Base-by-base conservation (phyloP, 2,888 invertebrate genomes). In the Tipula helvola region DNA sequence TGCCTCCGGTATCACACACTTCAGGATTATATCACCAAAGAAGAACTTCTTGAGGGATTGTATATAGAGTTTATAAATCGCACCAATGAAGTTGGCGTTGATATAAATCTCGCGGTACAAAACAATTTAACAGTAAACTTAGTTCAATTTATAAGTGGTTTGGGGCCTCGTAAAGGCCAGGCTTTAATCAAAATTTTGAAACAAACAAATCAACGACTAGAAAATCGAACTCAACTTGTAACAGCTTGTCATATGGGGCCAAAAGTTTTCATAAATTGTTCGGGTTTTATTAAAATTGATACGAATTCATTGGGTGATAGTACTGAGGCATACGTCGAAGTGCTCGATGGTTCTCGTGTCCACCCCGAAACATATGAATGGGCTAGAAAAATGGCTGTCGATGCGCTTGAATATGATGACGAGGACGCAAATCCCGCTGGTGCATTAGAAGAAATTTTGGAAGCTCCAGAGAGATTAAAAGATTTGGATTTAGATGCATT, bases 331-430 rank as follows among this genome's bases (percentile, higher is more conserved):
- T 98, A 98, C 89, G 97, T 98, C 0, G 96, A 99, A 92, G 98
- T 99, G 1, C 92, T 99, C 86, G 99, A 99, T 90, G 98, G 99
- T 0, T 98, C 99, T 0, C 94, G 99, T 89, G 99, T 99, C 0
- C 99, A 99, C 92, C 99, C 99, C 0, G 99, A 99, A 92, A 98
- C 99, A 0, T 99, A 99, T 91, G 99, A 99, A 90, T 99, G 99
- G 99, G 99, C 99, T 0, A 93, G 99, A 71, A 99, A 99, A 92
- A 99, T 99, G 99, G 99, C 99, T 0, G 98, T 99, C 0, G 99
- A 99, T 91, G 99, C 99, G 0, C 92, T 99, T 85, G 99, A 99
- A 89, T 98, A 99, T 89, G 99, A 99, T 90, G 99, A 99, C 90
- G 98, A 98, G 90, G 98, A 98, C 89, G 96, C 96, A 0, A 98